phyloP scores from a whole-genome alignment of 2,797 vertebrate species.

The Chanos chanos region DNA sequence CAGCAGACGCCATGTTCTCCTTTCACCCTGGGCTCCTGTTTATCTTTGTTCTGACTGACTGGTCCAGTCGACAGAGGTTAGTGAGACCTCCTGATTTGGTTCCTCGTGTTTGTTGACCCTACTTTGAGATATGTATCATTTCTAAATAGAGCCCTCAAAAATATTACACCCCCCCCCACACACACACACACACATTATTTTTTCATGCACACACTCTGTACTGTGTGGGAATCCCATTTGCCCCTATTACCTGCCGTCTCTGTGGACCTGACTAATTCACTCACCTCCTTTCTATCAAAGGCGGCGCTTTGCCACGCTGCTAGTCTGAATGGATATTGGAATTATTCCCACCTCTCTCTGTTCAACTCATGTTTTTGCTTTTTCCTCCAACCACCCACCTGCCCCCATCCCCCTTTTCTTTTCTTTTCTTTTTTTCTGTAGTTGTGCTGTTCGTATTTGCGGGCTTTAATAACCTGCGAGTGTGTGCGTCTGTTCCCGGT shows the following conservation, averaged over 20 bases:
- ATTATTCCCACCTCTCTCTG: constrained; percentile 59
- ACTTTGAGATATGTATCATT: constrained; percentile 35
- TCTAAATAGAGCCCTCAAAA: constrained; percentile 30
- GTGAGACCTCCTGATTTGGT: too few relatives aligned
- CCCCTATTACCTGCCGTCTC: constrained; percentile 45
- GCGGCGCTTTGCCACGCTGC: constrained; percentile 43
- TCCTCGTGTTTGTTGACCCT: constrained; percentile 19
- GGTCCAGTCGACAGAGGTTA: too few relatives aligned
- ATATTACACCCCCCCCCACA: too few relatives aligned
- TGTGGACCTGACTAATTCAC: constrained; percentile 50
- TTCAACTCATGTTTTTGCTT: constrained; percentile 52
- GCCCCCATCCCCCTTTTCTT: constrained; percentile 18
- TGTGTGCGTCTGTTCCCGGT: constrained; percentile 26
- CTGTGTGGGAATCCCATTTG: constrained; percentile 46
- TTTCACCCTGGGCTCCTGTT: too few relatives aligned
- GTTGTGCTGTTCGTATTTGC: constrained; percentile 47
- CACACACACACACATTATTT: constrained; percentile 50
- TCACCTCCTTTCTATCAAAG: constrained; percentile 37
- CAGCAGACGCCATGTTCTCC: too few relatives aligned
- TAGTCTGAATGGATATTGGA: constrained; percentile 50
- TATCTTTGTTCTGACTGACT: too few relatives aligned
- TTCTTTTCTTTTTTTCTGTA: constrained; percentile 29
- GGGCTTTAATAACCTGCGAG: constrained; percentile 43
- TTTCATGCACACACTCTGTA: constrained; percentile 34
- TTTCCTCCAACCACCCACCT: constrained; percentile 7